A percentile compares a stretch with the other conserved stretches of the same genome.
phyloP scores from a whole-genome alignment of 1,140 invertebrate genomes.

The Solenopsis fugax region DNA sequence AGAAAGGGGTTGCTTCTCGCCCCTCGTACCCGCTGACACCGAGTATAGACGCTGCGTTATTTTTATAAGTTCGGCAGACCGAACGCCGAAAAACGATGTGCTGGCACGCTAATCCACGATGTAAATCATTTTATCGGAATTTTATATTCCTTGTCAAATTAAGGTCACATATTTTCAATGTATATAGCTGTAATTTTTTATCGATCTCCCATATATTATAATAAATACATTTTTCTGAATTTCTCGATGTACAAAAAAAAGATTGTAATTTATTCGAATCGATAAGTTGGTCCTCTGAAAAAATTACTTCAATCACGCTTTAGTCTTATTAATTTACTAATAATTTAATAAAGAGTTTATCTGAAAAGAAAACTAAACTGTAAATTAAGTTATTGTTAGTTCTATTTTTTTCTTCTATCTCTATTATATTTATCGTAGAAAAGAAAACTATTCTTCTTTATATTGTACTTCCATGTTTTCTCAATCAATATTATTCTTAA shows the following conservation, averaged over 20 bases:
- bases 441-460: background rate
- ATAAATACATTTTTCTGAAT: no score
- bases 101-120: constrained; percentile 32
- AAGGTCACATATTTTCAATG: background rate
- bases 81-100: constrained; percentile 46
- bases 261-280: background rate
- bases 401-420: background rate
- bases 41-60: constrained; percentile 35
- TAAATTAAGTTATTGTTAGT: constrained; percentile 9
- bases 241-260: background rate
- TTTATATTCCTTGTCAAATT: constrained; percentile 31
- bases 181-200: background rate
- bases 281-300: background rate
- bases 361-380: background rate
- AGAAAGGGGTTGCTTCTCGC: constrained; percentile 81
- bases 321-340: background rate
- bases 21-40: constrained; percentile 21
- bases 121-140: constrained; percentile 22
- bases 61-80: constrained; percentile 58
- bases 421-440: background rate
- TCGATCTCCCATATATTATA: background rate
- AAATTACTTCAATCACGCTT: background rate
- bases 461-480: constrained; percentile 1
- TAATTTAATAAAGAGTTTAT: background rate
- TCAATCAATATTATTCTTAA: background rate